These are phyloP conservation scores for Silurus lanzhouensis DNA, from an alignment of 2,797 vertebrate genomes.

Conservation along the genomic window DNA sequence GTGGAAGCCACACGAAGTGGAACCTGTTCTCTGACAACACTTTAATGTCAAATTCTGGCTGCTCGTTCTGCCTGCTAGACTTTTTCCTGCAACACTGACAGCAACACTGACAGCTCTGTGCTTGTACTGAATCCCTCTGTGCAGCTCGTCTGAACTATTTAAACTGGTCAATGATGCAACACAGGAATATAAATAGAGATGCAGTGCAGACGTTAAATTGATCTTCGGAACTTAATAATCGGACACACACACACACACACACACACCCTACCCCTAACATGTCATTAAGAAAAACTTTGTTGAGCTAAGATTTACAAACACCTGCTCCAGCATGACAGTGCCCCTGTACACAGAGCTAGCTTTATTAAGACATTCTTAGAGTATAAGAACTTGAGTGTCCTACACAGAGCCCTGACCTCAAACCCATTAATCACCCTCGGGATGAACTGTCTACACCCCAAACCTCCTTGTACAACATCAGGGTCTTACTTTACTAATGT, in stretches of 20 bases:
- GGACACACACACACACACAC: too few species aligned
- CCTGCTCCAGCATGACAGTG: not conserved
- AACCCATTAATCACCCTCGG: not conserved
- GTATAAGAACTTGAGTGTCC: not conserved
- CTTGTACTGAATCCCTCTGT: not conserved
- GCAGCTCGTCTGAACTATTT: conserved; percentile 4
- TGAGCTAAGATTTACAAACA: not conserved
- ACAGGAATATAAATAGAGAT: conserved; percentile 10
- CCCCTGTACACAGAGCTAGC: not conserved
- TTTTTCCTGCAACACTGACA: not conserved
- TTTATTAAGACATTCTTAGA: not conserved
- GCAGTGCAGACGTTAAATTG: not conserved
- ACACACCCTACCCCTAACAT: too few species aligned
- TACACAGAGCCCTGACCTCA: not conserved
- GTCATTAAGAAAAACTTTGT: not conserved
- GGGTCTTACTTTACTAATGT: not conserved
- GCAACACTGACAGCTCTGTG: not conserved
- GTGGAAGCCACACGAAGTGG: not conserved
- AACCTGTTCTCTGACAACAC: not conserved
- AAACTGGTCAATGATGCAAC: conserved; percentile 9
- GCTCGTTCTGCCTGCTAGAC: not conserved
- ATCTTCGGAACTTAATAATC: not conserved
- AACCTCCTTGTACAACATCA: not conserved
- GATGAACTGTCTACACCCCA: not conserved
- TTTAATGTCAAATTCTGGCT: not conserved